phyloP scores from a whole-genome alignment of 1,140 invertebrate species.

The Drosophila repleta region DNA sequence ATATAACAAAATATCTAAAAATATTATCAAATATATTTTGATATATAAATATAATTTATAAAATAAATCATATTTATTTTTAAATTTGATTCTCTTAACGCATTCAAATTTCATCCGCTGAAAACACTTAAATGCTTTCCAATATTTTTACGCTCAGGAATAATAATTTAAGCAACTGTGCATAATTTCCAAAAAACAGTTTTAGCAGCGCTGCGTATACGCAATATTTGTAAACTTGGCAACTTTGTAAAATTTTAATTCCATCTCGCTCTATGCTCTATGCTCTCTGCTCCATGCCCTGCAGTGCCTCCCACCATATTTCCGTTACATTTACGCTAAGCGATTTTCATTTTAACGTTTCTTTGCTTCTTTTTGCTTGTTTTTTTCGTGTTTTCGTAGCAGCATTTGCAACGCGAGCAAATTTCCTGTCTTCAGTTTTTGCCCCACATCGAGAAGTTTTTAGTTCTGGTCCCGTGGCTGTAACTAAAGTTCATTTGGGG shows the following conservation, averaged over 20 bases:
- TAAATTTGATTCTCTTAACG: not conserved
- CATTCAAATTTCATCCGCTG: too few species aligned
- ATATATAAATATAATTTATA: too few species aligned
- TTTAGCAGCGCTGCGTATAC: slow-evolving; percentile 15
- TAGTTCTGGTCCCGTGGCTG: slow-evolving; percentile 19
- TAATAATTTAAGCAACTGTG: not conserved
- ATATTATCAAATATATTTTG: too few species aligned
- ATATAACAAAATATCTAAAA: too few species aligned
- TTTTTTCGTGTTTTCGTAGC: slow-evolving; percentile 22
- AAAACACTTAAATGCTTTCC: not conserved
- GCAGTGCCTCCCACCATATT: slow-evolving; percentile 10
- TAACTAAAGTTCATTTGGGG: slow-evolving; percentile 33
- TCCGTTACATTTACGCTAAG: slow-evolving; percentile 47
- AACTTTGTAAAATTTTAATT: slow-evolving; percentile 23
- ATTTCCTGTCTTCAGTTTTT: slow-evolving; percentile 43
- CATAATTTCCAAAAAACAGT: not conserved
- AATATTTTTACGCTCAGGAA: not conserved
- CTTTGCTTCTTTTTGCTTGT: slow-evolving; percentile 9
- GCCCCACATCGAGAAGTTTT: slow-evolving; percentile 26
- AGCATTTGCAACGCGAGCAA: slow-evolving; percentile 31
- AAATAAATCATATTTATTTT: not conserved
- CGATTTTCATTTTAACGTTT: slow-evolving; percentile 32
- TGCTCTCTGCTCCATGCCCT: not conserved
- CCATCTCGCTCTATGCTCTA: not conserved
- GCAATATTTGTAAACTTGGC: slow-evolving; percentile 18